These are phyloP conservation scores for Leptoteleia sp. DNA, from an alignment of 1,140 invertebrate genomes.

Conservation along the genomic window DNA sequence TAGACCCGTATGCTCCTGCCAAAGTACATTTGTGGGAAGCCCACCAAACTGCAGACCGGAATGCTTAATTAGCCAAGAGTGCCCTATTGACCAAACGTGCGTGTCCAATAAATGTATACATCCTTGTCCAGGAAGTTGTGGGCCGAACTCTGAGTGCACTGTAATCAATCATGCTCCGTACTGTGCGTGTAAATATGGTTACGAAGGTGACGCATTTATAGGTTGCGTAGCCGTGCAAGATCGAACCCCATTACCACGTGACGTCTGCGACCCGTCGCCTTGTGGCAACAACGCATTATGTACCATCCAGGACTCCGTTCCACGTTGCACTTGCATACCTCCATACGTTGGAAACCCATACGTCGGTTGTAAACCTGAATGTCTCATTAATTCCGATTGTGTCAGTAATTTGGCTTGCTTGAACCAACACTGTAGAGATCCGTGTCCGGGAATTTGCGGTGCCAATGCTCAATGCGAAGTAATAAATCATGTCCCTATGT, in stretches of 20 bases:
- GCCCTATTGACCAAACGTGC: conserved; percentile 84
- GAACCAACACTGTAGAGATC: conserved; percentile 81
- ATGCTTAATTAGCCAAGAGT: conserved; percentile 85
- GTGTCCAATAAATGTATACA: conserved; percentile 86
- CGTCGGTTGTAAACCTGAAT: conserved; percentile 88
- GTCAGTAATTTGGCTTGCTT: conserved; percentile 81
- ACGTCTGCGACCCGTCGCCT: conserved; percentile 75
- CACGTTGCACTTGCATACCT: conserved; percentile 86
- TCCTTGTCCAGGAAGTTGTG: conserved; percentile 88
- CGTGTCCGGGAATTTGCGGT: conserved; percentile 81
- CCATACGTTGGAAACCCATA: conserved; percentile 87
- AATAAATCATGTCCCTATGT: conserved; percentile 56
- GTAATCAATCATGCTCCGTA: conserved; percentile 85
- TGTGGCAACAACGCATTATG: conserved; percentile 80
- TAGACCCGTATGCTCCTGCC: conserved; percentile 89
- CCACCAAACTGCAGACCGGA: conserved; percentile 88
- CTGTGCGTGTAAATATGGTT: conserved; percentile 85
- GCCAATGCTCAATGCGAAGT: conserved; percentile 80
- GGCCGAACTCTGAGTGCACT: conserved; percentile 83
- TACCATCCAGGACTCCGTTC: too few relatives aligned
- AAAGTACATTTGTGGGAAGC: conserved; percentile 87
- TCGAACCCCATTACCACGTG: conserved; percentile 65
- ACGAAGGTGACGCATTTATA: conserved; percentile 87
- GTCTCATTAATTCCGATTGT: conserved; percentile 86
- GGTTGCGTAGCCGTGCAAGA: conserved; percentile 84